phyloP scores from a whole-genome alignment of 2,888 invertebrate species.

The Nysson spinosus region DNA sequence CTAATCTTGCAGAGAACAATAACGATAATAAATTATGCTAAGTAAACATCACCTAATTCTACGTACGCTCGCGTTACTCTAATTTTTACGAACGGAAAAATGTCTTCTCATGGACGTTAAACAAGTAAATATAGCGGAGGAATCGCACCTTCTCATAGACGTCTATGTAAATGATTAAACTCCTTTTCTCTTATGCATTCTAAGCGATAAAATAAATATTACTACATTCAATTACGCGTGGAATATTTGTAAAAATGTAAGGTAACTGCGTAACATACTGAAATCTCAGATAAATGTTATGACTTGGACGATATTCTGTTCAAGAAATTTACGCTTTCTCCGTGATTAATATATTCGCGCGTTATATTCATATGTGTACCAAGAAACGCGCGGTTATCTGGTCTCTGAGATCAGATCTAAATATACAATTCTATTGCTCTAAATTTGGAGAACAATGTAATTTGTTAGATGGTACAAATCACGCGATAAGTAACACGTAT shows the following conservation, averaged over 20 bases:
- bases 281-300: slow-evolving; percentile 5
- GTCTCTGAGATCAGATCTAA: slow-evolving; percentile 15
- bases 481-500: slow-evolving; percentile 14
- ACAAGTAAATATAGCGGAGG: slow-evolving; percentile 4
- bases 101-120: slow-evolving; percentile 1
- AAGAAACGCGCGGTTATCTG: slow-evolving; percentile 25
- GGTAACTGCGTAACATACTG: slow-evolving; percentile 22
- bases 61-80: not conserved
- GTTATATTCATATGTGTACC: slow-evolving; percentile 9
- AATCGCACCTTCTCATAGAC: slow-evolving; percentile 8
- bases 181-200: slow-evolving; percentile 13
- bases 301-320: not conserved
- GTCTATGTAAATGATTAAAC: slow-evolving; percentile 13
- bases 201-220: slow-evolving; percentile 48
- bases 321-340: too few species aligned
- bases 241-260: slow-evolving; percentile 42
- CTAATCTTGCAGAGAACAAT: slow-evolving; percentile 41
- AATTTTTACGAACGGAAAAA: not conserved
- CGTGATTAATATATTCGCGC: too few species aligned
- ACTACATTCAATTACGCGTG: slow-evolving; percentile 25
- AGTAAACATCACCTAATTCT: slow-evolving; percentile 20
- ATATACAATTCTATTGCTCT: slow-evolving; percentile 1
- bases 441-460: slow-evolving; percentile 15
- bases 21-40: slow-evolving; percentile 58
- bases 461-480: slow-evolving; percentile 21